Evolutionary conservation across 2,888 invertebrate species (phyloP).

Genomic region (Heliconius cydno): DNA sequence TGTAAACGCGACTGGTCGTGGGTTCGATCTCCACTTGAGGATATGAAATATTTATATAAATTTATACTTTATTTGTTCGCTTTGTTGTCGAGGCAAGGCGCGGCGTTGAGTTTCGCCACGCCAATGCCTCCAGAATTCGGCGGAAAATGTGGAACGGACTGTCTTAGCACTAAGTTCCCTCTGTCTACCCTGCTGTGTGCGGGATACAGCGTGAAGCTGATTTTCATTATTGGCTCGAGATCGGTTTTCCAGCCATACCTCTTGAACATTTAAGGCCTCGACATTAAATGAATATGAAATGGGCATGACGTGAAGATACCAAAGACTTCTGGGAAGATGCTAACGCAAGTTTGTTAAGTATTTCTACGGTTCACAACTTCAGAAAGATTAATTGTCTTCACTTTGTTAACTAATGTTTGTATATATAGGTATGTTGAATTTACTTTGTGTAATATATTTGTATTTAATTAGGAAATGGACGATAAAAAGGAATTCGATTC

Average conservation of each 20-base stretch:
- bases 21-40: too few species aligned
- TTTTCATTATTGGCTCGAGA: neutral
- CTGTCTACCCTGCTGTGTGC: too few species aligned
- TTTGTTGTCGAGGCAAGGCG: too few species aligned
- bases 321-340: neutral
- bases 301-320: neutral
- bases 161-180: too few species aligned
- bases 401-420: neutral
- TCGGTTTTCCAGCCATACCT: slow-evolving; percentile 5
- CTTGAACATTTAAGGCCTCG: neutral
- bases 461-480: neutral
- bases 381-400: slow-evolving; percentile 21
- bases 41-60: too few species aligned
- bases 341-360: slow-evolving; percentile 19
- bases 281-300: slow-evolving; percentile 25
- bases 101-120: too few species aligned
- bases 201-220: too few species aligned
- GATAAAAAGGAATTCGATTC: neutral
- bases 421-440: neutral
- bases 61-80: too few species aligned
- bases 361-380: slow-evolving; percentile 1
- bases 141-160: too few species aligned
- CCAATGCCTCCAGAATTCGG: too few species aligned
- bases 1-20: too few species aligned
- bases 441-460: neutral